Evolutionary conservation across 2,113 vertebrate genomes (phyloP).

Genomic region (Centropus bengalensis): DNA sequence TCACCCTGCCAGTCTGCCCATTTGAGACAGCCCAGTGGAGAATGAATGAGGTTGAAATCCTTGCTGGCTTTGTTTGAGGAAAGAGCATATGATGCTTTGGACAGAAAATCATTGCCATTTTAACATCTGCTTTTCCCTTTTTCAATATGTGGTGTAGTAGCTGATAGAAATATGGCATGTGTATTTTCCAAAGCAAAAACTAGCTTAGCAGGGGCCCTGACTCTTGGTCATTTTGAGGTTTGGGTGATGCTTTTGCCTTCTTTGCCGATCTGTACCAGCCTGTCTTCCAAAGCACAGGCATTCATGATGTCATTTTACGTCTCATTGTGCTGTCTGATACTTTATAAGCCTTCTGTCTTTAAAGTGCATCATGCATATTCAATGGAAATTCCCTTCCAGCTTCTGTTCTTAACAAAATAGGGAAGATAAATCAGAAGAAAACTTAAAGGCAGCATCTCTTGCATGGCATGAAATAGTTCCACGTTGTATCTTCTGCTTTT

Average conservation of each 20-base stretch:
- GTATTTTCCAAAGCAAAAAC: background rate
- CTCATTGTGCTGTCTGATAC: background rate
- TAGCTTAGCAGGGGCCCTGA: background rate
- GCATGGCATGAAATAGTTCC: background rate
- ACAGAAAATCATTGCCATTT: slow-evolving; percentile 6
- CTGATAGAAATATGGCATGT: background rate
- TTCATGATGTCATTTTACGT: background rate
- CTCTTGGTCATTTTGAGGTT: background rate
- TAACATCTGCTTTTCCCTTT: background rate
- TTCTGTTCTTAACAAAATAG: background rate
- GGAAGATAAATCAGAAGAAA: background rate
- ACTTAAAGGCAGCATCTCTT: background rate
- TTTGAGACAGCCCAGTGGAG: background rate
- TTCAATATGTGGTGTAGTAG: background rate
- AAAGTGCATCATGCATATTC: background rate
- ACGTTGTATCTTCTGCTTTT: background rate
- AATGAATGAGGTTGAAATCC: background rate
- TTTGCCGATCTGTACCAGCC: background rate
- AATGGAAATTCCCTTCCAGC: background rate
- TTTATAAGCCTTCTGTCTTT: background rate
- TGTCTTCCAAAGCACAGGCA: background rate
- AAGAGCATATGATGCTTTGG: background rate
- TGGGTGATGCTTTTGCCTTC: background rate
- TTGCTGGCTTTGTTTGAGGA: background rate
- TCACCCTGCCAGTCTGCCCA: background rate